phyloP scores from a whole-genome alignment of 2,113 vertebrate species.

The Pedionomus torquatus region DNA sequence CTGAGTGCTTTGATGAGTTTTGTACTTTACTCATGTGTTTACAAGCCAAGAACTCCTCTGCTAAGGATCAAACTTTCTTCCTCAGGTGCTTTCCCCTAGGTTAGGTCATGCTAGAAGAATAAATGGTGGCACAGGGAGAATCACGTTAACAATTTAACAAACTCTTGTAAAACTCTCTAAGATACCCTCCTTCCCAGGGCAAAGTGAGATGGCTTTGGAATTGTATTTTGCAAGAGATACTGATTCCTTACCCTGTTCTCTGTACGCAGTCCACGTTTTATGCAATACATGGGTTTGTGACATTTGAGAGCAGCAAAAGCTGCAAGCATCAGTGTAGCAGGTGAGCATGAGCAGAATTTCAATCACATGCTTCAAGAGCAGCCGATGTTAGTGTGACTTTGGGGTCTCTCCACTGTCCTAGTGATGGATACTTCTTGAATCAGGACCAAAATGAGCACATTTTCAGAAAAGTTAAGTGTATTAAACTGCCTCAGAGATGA shows the following conservation, averaged over 20 bases:
- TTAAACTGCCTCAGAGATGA: neutral
- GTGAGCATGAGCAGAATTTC: neutral
- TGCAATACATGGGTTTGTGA: neutral
- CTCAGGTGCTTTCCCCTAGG: neutral
- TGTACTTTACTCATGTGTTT: neutral
- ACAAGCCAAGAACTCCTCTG: neutral
- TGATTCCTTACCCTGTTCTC: neutral
- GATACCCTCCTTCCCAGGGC: neutral
- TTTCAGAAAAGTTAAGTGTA: neutral
- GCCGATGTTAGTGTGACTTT: neutral
- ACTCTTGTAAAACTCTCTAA: neutral
- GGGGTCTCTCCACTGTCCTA: slow-evolving; percentile 19
- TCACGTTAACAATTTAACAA: neutral
- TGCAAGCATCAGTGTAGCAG: neutral
- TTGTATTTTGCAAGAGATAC: neutral
- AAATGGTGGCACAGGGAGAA: neutral
- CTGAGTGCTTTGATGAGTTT: neutral
- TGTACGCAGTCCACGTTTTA: neutral
- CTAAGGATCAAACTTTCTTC: neutral
- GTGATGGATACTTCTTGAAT: slow-evolving; percentile 22
- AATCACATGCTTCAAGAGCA: neutral
- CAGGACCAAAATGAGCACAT: neutral
- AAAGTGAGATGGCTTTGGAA: neutral
- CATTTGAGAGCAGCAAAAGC: neutral
- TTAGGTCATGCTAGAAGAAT: neutral